A percentile compares a stretch with the other conserved stretches of the same genome.
Conservation (phyloP, 1,140 invertebrate genomes). For the Trichonephila inaurata region DNA sequence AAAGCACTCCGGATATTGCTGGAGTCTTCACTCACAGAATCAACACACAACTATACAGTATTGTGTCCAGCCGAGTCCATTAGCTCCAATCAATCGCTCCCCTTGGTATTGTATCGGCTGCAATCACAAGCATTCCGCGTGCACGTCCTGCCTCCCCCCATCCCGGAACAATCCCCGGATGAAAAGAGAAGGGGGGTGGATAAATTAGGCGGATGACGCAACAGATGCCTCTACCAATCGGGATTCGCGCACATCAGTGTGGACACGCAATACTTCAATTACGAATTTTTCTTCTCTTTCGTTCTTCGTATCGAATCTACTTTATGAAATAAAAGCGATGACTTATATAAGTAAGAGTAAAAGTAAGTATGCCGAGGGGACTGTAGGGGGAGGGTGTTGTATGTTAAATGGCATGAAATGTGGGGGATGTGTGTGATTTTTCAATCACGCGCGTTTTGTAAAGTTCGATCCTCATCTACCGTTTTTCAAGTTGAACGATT, state of each 20-base stretch:
- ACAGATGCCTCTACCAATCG: constrained; percentile 63
- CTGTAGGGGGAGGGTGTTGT: neutral
- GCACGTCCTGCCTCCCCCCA: neutral
- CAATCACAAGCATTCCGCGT: constrained; percentile 44
- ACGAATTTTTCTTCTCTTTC: neutral
- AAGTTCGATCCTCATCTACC: too few species aligned
- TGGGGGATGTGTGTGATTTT: constrained; percentile 25
- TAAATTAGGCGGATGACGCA: constrained; percentile 69
- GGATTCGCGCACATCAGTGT: neutral
- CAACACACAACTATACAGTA: constrained; percentile 60
- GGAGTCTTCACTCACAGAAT: constrained; percentile 52
- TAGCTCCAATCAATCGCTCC: constrained; percentile 69
- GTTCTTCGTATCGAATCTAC: neutral
- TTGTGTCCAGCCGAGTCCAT: constrained; percentile 70
- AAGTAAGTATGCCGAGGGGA: neutral
- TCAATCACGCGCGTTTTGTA: neutral
- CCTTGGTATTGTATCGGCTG: constrained; percentile 57
- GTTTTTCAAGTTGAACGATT: too few species aligned
- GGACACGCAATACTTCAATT: constrained; percentile 69
- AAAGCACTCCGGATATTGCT: constrained; percentile 69
- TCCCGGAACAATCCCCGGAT: neutral
- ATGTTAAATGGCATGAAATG: neutral
- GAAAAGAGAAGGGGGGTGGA: constrained; percentile 17
- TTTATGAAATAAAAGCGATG: constrained; percentile 1
- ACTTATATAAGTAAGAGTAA: constrained; percentile 2